Conservation (phyloP, 2,113 vertebrate species). For the Psilopsiagon aurifrons region DNA sequence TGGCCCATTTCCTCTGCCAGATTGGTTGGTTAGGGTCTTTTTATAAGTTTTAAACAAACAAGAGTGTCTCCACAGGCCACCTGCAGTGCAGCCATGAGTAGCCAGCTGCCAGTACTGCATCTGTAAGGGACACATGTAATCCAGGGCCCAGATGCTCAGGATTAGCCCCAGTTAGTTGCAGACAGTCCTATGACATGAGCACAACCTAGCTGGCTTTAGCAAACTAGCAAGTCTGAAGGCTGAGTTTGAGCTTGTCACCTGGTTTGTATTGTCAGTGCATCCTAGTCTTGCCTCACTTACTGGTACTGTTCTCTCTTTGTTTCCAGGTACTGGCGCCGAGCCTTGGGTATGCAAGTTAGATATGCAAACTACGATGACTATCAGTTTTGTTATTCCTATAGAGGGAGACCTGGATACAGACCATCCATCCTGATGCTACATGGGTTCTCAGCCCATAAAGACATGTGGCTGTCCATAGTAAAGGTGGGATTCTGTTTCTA, state of each 20-base stretch:
- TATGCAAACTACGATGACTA: conserved; percentile 80
- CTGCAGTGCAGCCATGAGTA: background rate
- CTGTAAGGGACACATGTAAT: background rate
- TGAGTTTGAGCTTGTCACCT: background rate
- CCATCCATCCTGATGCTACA: conserved; percentile 92
- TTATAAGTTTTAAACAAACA: background rate
- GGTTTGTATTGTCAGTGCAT: background rate
- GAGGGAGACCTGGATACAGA: conserved; percentile 80
- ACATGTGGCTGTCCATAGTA: conserved; percentile 90
- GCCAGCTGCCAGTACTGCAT: background rate
- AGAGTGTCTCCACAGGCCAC: background rate
- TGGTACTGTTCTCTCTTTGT: background rate
- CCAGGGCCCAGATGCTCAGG: background rate
- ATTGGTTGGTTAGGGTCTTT: background rate
- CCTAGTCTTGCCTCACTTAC: background rate
- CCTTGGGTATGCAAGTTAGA: conserved; percentile 84
- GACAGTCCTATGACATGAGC: background rate
- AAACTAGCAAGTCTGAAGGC: background rate
- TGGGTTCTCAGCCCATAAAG: conserved; percentile 90
- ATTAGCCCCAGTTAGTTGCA: background rate
- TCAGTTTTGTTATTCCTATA: conserved; percentile 88
- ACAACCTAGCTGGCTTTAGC: background rate
- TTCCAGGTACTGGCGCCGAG: conserved; percentile 85
- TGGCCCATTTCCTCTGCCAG: background rate
- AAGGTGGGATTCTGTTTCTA: conserved; percentile 78